A percentile compares a stretch with the other conserved stretches of the same genome.
Conservation (phyloP, 1,140 invertebrate species). For the Sminthurinus signatus region DNA sequence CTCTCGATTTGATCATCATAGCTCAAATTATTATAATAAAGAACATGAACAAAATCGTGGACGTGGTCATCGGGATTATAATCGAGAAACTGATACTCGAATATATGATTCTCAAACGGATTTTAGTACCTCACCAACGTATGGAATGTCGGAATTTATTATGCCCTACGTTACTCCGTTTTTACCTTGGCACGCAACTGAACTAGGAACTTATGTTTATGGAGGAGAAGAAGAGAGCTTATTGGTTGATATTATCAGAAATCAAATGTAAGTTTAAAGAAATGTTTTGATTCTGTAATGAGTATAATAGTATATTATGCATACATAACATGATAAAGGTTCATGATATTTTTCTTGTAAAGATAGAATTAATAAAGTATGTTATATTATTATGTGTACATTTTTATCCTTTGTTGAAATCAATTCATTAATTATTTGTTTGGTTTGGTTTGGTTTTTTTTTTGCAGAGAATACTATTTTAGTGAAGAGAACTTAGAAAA, state of each 20-base stretch:
- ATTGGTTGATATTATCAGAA: slow-evolving; percentile 19
- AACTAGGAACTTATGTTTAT: too few species aligned
- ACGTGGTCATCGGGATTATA: background rate
- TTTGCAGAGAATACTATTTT: slow-evolving; percentile 86
- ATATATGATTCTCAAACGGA: slow-evolving; percentile 29
- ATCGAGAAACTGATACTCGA: slow-evolving; percentile 15
- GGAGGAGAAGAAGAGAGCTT: slow-evolving; percentile 10
- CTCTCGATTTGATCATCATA: slow-evolving; percentile 3
- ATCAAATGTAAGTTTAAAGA: slow-evolving; percentile 21
- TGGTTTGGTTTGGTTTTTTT: too few species aligned
- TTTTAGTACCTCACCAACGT: slow-evolving; percentile 31
- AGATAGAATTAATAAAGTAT: too few species aligned
- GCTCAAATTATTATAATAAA: background rate
- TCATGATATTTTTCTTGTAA: too few species aligned
- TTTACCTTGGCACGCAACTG: too few species aligned
- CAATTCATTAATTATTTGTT: too few species aligned
- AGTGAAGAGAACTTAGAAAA: slow-evolving; percentile 91
- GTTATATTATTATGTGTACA: too few species aligned
- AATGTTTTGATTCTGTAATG: background rate
- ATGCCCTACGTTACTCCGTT: slow-evolving; percentile 37
- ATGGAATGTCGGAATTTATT: slow-evolving; percentile 34
- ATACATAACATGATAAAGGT: too few species aligned
- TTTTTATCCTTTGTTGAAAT: background rate
- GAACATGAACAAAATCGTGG: background rate
- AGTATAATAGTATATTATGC: background rate